Percentiles rank a stretch among this genome's conserved stretches.
These are phyloP conservation scores for Nannospalax galili DNA, from an alignment of 2,113 vertebrate genomes.

Conservation along the genomic window DNA sequence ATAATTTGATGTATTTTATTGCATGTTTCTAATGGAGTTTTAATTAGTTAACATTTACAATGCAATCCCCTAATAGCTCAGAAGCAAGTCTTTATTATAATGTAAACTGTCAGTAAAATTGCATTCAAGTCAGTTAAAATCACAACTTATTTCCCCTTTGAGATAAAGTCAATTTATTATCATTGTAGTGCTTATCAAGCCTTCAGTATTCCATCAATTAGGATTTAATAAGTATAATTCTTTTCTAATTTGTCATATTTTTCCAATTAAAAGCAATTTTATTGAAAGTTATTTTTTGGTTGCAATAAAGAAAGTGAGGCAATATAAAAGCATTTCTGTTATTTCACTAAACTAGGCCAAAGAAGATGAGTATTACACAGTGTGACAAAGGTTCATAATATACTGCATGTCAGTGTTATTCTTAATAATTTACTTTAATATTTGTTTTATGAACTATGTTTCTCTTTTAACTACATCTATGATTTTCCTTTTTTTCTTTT, in stretches of 20 bases:
- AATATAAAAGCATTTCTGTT: conserved; percentile 26
- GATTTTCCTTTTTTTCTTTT: conserved; percentile 23
- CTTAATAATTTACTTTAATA: conserved; percentile 23
- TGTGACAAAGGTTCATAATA: neutral
- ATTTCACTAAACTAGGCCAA: conserved; percentile 39
- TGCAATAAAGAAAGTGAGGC: neutral
- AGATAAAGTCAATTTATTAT: conserved; percentile 18
- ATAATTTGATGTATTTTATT: neutral
- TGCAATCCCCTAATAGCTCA: neutral
- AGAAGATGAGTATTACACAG: neutral
- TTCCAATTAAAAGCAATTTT: neutral
- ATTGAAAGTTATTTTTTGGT: neutral
- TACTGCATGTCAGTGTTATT: neutral
- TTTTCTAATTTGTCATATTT: conserved; percentile 36
- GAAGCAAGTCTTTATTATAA: neutral
- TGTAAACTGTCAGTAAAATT: neutral
- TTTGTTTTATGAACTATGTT: conserved; percentile 23
- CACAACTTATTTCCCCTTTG: conserved; percentile 13
- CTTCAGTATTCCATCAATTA: conserved; percentile 35
- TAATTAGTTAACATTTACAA: conserved; percentile 4
- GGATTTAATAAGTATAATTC: neutral
- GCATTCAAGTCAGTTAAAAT: conserved; percentile 2
- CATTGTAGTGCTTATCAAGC: neutral
- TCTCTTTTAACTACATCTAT: conserved; percentile 18
- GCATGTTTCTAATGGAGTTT: neutral